Evolutionary conservation across 2,113 vertebrate species (phyloP).

Genomic region (Lampris megalopsis): DNA sequence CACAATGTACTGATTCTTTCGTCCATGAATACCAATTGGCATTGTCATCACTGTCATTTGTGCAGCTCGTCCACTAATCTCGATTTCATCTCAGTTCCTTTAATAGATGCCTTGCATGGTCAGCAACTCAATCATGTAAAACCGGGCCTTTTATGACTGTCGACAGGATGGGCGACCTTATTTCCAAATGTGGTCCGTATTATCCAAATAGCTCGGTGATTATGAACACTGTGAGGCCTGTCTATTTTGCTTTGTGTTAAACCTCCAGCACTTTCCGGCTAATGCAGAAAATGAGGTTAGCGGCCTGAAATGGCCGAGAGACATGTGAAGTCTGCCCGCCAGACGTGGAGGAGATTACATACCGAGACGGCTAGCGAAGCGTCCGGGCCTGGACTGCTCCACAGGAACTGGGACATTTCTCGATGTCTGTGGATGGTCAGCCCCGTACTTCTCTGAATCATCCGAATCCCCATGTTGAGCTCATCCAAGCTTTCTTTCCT

Average conservation of each 20-base stretch:
- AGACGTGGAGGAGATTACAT: constrained; percentile 61
- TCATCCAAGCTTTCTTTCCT: constrained; percentile 11
- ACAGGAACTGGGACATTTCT: constrained; percentile 40
- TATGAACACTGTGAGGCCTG: constrained; percentile 21
- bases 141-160: constrained; percentile 9
- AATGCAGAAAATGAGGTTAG: constrained; percentile 49
- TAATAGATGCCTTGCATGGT: constrained; percentile 21
- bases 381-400: constrained; percentile 18
- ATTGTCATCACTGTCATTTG: background rate
- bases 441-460: background rate
- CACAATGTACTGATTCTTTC: too few relatives aligned
- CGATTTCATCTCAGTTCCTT: constrained; percentile 16
- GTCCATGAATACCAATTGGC: too few relatives aligned
- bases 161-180: constrained; percentile 35
- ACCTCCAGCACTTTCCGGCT: constrained; percentile 27
- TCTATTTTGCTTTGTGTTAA: constrained; percentile 42
- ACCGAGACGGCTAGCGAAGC: background rate
- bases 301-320: constrained; percentile 19
- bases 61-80: constrained; percentile 14
- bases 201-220: constrained; percentile 39
- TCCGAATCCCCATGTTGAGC: background rate
- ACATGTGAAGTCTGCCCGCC: constrained; percentile 46
- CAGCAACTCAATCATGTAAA: background rate
- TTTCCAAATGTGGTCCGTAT: constrained; percentile 49
- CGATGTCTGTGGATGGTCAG: background rate